Evolutionary conservation across 2,797 vertebrate genomes (phyloP).

Genomic region (Chloroceryle inda): DNA sequence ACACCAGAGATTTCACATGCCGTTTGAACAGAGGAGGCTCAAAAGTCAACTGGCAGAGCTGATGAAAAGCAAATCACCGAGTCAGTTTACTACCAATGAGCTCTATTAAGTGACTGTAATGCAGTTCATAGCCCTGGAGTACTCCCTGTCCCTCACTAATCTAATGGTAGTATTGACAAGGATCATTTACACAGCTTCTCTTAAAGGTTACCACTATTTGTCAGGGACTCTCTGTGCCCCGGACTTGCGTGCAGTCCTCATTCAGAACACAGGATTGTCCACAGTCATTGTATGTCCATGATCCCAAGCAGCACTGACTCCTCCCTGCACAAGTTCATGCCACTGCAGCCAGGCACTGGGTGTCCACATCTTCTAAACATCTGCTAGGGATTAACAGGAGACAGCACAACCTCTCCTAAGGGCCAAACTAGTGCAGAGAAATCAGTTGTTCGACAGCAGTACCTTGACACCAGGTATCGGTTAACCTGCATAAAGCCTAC

Average conservation of each 20-base stretch:
- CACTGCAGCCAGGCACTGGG: background rate
- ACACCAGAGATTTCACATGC: constrained; percentile 30
- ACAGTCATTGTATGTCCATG: rapidly evolving
- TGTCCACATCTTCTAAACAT: background rate
- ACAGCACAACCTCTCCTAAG: background rate
- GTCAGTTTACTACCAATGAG: constrained; percentile 54
- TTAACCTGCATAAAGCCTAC: constrained; percentile 34
- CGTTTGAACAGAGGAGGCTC: constrained; percentile 6
- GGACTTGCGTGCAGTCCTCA: rapidly evolving
- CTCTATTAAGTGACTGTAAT: constrained; percentile 57
- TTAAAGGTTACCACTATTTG: constrained; percentile 43
- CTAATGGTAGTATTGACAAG: constrained; percentile 56
- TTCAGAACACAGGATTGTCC: background rate
- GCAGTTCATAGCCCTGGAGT: constrained; percentile 45
- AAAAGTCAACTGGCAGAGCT: constrained; percentile 26
- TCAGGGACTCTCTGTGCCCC: background rate
- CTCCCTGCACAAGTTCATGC: background rate
- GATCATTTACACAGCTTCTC: constrained; percentile 53
- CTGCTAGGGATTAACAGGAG: constrained; percentile 22
- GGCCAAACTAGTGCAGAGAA: background rate
- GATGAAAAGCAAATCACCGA: constrained; percentile 51
- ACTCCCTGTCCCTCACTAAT: constrained; percentile 57
- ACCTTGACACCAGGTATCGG: background rate
- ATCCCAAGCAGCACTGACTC: rapidly evolving
- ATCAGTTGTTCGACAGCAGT: background rate